Conservation (phyloP, 1,140 invertebrate genomes). For the Holotrichia oblita region DNA sequence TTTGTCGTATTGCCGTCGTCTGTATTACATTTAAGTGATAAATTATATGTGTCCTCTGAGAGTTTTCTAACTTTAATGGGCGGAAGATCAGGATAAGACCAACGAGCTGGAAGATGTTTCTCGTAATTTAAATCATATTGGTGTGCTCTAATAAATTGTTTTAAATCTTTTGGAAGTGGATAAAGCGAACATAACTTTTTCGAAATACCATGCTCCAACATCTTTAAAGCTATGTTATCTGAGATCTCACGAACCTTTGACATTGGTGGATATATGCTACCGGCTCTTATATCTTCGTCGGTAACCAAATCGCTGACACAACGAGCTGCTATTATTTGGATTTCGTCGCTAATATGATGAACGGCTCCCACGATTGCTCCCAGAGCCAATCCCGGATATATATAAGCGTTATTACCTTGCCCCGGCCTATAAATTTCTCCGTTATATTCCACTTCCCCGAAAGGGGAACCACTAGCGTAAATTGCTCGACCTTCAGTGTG, state of each 20-base stretch:
- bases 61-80: too few species aligned
- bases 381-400: constrained; percentile 93
- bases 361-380: constrained; percentile 85
- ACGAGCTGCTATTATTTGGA: constrained; percentile 89
- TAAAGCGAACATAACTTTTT: constrained; percentile 67
- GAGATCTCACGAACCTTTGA: constrained; percentile 91
- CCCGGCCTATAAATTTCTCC: constrained; percentile 84
- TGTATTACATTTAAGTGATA: too few species aligned
- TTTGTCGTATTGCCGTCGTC: too few species aligned
- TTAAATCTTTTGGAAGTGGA: not conserved
- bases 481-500: constrained; percentile 85
- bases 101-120: not conserved
- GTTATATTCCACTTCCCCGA: constrained; percentile 80
- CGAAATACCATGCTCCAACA: constrained; percentile 88
- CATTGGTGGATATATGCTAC: constrained; percentile 95
- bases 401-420: constrained; percentile 97
- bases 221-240: constrained; percentile 82
- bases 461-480: constrained; percentile 94
- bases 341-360: constrained; percentile 85
- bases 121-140: not conserved
- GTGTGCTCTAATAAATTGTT: not conserved
- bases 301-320: constrained; percentile 84
- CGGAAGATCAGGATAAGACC: not conserved
- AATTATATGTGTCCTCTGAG: too few species aligned
- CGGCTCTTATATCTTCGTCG: constrained; percentile 81